These are phyloP conservation scores for Eristalis arbustorum DNA, from an alignment of 2,888 invertebrate genomes.

Conservation along the genomic window DNA sequence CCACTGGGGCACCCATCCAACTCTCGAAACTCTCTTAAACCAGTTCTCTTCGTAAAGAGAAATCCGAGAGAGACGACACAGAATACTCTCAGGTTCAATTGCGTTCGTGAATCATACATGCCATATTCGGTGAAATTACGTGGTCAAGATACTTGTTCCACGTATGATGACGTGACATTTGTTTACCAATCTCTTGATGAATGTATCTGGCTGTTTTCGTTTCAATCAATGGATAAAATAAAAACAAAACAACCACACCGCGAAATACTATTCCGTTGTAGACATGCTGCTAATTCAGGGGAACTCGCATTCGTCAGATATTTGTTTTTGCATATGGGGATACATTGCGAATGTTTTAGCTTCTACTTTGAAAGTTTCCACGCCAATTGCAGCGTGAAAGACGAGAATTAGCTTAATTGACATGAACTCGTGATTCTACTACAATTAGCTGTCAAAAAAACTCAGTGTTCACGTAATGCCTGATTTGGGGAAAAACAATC, in stretches of 20 bases:
- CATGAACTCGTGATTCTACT: background rate
- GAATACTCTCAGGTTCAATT: background rate
- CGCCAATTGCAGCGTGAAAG: background rate
- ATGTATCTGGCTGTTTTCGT: background rate
- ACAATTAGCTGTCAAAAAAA: background rate
- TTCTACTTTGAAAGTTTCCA: background rate
- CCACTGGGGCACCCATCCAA: background rate
- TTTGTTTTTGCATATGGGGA: background rate
- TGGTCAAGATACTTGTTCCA: conserved; percentile 6
- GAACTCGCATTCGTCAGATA: background rate
- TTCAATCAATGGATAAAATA: background rate
- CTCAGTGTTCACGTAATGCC: background rate
- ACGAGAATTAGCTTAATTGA: background rate
- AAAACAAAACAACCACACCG: background rate
- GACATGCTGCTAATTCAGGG: background rate
- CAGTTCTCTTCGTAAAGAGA: background rate
- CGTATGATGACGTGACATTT: conserved; percentile 36
- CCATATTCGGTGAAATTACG: conserved; percentile 17
- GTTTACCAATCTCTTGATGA: conserved; percentile 12
- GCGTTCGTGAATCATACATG: conserved; percentile 25
- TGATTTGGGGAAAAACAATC: background rate
- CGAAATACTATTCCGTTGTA: background rate
- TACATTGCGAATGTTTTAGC: background rate
- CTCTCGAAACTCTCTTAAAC: background rate
- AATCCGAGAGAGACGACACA: background rate